Conservation (phyloP, 2,113 vertebrate species). For the Hydropotes inermis region DNA sequence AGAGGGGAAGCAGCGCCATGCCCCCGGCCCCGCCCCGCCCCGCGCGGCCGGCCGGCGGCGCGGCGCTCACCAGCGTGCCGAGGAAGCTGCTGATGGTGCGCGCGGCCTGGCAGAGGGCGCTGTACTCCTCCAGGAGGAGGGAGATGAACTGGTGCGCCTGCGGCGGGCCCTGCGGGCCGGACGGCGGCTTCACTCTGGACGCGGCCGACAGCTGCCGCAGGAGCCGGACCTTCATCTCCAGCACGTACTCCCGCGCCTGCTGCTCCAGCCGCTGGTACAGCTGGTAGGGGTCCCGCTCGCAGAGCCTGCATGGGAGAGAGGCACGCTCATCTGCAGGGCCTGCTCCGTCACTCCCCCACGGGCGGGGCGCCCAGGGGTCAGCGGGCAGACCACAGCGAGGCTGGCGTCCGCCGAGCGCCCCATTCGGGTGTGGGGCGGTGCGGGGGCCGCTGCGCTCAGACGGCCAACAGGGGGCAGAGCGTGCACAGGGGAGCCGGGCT, state of each 20-base stretch:
- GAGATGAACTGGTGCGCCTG: conserved; percentile 97
- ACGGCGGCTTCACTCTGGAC: conserved; percentile 82
- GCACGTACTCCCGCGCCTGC: conserved; percentile 95
- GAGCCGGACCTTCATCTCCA: conserved; percentile 96
- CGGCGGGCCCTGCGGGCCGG: conserved; percentile 87
- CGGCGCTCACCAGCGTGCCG: conserved; percentile 90
- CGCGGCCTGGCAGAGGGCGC: conserved; percentile 95
- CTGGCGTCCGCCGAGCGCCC: background rate
- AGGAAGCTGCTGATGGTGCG: conserved; percentile 97
- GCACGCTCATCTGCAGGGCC: background rate
- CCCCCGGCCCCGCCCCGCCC: too few relatives aligned
- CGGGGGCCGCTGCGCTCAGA: too few relatives aligned
- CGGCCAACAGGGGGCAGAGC: background rate
- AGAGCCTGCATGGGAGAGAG: conserved; percentile 84
- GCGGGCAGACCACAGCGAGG: background rate
- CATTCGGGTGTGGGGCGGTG: background rate
- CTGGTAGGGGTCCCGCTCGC: conserved; percentile 97
- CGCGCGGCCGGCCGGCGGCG: too few relatives aligned
- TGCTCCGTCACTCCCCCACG: background rate
- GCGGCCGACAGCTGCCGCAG: conserved; percentile 91
- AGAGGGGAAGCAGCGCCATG: too few relatives aligned
- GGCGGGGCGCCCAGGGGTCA: background rate
- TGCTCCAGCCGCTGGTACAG: conserved; percentile 96
- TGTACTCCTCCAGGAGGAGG: conserved; percentile 95
- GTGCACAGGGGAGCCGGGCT: accelerated